Conservation (phyloP, 1,140 invertebrate species). For the Eupristina koningsbergeri region DNA sequence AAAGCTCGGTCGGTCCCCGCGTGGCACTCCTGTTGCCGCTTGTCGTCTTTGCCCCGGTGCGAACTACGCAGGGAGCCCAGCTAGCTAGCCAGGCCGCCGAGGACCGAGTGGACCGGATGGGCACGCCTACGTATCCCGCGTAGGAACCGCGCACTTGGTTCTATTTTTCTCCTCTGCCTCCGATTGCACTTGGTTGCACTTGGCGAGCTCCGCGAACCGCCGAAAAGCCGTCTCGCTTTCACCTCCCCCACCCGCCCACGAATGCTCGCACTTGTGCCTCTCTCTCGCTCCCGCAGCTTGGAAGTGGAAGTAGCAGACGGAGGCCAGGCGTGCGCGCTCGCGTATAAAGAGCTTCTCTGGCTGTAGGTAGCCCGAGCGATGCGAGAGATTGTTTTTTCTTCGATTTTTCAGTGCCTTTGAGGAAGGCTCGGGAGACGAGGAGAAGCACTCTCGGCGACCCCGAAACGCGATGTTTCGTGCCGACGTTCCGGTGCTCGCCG, state of each 20-base stretch:
- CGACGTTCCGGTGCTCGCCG: background rate
- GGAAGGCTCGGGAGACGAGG: too few relatives aligned
- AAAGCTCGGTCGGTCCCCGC: too few relatives aligned
- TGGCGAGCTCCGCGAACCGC: too few relatives aligned
- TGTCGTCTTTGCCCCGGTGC: too few relatives aligned
- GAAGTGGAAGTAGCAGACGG: background rate
- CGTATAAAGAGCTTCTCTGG: background rate
- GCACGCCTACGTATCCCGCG: too few relatives aligned
- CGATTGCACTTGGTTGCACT: too few relatives aligned
- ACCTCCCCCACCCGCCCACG: background rate
- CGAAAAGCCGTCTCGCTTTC: too few relatives aligned
- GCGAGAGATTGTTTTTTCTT: constrained; percentile 2
- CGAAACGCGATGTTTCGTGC: constrained; percentile 9
- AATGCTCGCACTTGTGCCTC: background rate
- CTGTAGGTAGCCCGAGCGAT: background rate
- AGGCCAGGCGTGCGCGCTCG: constrained; percentile 33
- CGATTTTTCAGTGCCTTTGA: background rate
- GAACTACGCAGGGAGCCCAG: too few relatives aligned
- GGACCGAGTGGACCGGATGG: too few relatives aligned
- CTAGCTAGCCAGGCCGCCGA: too few relatives aligned
- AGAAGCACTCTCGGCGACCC: too few relatives aligned
- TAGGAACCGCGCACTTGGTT: background rate
- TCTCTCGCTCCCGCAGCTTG: background rate
- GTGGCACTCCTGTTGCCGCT: too few relatives aligned
- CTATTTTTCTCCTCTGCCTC: background rate